These are phyloP conservation scores for Dolichopus griseipennis DNA, from an alignment of 2,888 invertebrate species.

Conservation along the genomic window DNA sequence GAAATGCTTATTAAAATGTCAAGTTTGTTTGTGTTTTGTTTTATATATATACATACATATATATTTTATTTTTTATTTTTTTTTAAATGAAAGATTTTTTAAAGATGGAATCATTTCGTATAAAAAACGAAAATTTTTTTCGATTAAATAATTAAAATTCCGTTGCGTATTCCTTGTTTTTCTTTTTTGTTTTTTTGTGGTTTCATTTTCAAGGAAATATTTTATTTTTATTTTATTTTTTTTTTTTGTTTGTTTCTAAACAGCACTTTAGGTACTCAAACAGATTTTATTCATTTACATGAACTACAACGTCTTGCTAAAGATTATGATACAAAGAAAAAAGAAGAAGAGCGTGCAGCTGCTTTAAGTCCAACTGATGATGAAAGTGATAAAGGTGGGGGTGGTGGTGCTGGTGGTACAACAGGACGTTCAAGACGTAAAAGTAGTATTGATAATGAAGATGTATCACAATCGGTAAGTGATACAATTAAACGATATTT, in stretches of 20 bases:
- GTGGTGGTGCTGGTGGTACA: conserved; percentile 22
- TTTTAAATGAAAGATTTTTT: too few relatives aligned
- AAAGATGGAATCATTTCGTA: too few relatives aligned
- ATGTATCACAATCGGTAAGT: conserved; percentile 77
- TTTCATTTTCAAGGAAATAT: too few relatives aligned
- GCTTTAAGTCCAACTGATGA: conserved; percentile 29
- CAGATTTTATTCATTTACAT: conserved; percentile 35
- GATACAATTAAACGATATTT: conserved; percentile 79
- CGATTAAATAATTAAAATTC: too few relatives aligned
- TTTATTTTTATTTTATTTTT: too few relatives aligned
- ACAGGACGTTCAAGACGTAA: conserved; percentile 47
- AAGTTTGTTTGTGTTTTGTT: too few relatives aligned
- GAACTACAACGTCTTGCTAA: conserved; percentile 33
- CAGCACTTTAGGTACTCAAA: conserved; percentile 33
- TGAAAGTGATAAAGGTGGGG: conserved; percentile 27
- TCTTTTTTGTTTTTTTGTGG: too few relatives aligned
- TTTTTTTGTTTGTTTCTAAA: conserved; percentile 6
- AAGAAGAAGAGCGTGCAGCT: conserved; percentile 28
- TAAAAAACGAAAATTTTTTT: too few relatives aligned
- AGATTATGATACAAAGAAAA: conserved; percentile 30
- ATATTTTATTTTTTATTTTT: too few relatives aligned
- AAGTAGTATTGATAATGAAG: conserved; percentile 74
- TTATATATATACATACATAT: too few relatives aligned
- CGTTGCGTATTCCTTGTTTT: too few relatives aligned
- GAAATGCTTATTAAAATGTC: too few relatives aligned